These are phyloP conservation scores for Pyrgilauda ruficollis DNA, from an alignment of 2,113 vertebrate species.

Conservation along the genomic window DNA sequence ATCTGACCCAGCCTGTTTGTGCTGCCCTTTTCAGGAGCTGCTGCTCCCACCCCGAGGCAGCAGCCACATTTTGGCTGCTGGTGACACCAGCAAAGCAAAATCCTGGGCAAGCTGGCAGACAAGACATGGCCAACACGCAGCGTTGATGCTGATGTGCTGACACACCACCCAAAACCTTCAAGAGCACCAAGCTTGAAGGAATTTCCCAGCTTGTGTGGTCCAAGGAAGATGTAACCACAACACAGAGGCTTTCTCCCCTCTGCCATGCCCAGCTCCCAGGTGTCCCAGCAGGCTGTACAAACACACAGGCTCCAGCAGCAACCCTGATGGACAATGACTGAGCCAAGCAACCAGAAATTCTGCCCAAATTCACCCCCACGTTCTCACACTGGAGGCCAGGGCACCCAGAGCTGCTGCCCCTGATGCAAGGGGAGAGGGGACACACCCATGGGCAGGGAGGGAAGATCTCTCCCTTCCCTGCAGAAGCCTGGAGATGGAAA, in stretches of 20 bases:
- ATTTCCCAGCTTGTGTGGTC: not conserved
- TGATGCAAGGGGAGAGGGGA: not conserved
- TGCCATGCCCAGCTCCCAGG: not conserved
- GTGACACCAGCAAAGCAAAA: not conserved
- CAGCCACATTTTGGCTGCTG: not conserved
- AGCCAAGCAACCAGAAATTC: not conserved
- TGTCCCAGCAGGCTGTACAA: not conserved
- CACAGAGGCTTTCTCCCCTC: not conserved
- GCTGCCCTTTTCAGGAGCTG: not conserved
- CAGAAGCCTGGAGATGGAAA: conserved; percentile 28
- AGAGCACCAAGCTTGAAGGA: not conserved
- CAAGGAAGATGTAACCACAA: too few species aligned
- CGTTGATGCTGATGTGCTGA: not conserved
- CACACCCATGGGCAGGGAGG: not conserved
- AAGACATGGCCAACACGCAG: rapidly evolving
- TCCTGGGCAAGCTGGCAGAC: not conserved
- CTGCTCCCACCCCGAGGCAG: not conserved
- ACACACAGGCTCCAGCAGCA: not conserved
- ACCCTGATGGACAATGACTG: rapidly evolving
- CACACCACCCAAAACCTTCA: not conserved
- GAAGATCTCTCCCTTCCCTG: not conserved
- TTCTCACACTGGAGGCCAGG: not conserved
- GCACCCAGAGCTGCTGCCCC: rapidly evolving
- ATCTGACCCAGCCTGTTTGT: not conserved
- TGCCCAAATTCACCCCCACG: not conserved